These are phyloP conservation scores for Chionis minor DNA, from an alignment of 2,113 vertebrate genomes.

Conservation along the genomic window DNA sequence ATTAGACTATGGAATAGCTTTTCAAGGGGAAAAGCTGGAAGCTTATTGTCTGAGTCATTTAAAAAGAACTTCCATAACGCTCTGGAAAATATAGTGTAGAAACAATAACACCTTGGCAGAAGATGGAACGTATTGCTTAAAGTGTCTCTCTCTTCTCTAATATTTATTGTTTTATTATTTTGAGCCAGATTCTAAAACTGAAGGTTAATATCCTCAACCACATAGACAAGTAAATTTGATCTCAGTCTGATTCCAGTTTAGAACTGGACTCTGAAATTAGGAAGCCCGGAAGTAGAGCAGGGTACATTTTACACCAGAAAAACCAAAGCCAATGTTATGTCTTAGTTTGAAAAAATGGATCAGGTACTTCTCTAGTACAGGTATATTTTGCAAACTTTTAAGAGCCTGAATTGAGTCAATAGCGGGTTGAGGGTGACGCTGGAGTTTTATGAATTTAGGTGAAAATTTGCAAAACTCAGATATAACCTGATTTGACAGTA, in stretches of 20 bases:
- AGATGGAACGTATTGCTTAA: neutral
- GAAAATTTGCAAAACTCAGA: neutral
- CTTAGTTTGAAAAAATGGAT: neutral
- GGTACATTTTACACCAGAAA: neutral
- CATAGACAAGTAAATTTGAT: neutral
- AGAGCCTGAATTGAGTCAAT: neutral
- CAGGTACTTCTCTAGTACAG: neutral
- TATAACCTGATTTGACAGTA: neutral
- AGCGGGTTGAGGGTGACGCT: neutral
- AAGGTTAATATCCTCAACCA: neutral
- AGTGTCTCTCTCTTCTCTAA: neutral
- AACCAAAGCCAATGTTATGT: neutral
- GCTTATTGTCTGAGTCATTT: neutral
- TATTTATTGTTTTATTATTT: neutral
- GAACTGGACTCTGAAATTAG: neutral
- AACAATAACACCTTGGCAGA: neutral
- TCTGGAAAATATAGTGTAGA: neutral
- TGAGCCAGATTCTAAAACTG: neutral
- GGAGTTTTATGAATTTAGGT: neutral
- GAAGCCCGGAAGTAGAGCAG: neutral
- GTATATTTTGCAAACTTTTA: neutral
- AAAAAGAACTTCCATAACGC: neutral
- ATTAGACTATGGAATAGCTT: neutral
- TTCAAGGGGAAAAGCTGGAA: slow-evolving; percentile 7
- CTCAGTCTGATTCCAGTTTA: neutral